Percentiles rank a stretch among this genome's conserved stretches.
Conservation (phyloP, 1,140 invertebrate genomes). For the Heliconius melpomene region DNA sequence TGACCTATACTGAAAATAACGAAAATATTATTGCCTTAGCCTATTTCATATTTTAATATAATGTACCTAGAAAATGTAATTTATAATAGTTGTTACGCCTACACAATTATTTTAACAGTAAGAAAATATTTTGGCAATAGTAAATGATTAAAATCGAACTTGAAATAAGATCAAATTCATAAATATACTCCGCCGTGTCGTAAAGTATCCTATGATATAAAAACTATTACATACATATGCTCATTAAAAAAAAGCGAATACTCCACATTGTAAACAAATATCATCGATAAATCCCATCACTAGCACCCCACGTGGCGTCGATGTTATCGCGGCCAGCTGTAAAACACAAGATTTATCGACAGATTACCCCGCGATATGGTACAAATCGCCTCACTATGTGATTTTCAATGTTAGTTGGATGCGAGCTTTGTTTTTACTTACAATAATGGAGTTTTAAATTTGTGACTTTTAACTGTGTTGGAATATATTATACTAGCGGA, state of each 20-base stretch:
- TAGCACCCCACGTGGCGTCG: slow-evolving; percentile 72
- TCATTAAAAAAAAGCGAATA: neutral
- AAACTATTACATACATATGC: neutral
- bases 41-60: neutral
- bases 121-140: neutral
- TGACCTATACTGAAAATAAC: slow-evolving; percentile 23
- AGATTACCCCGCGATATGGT: slow-evolving; percentile 70
- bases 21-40: neutral
- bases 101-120: too few species aligned
- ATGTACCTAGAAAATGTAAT: neutral
- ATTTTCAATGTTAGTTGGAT: slow-evolving; percentile 48
- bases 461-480: neutral
- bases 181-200: neutral
- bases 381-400: slow-evolving; percentile 76
- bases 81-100: neutral
- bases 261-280: neutral
- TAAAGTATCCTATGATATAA: neutral
- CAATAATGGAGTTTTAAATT: slow-evolving; percentile 23
- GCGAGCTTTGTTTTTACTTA: slow-evolving; percentile 17
- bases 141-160: neutral
- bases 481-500: neutral
- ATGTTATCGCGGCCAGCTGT: slow-evolving; percentile 77
- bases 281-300: slow-evolving; percentile 56
- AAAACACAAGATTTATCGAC: slow-evolving; percentile 79
- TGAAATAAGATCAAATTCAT: neutral